phyloP scores from a whole-genome alignment of 1,140 invertebrate genomes.

The Drosophila tsacasi region DNA sequence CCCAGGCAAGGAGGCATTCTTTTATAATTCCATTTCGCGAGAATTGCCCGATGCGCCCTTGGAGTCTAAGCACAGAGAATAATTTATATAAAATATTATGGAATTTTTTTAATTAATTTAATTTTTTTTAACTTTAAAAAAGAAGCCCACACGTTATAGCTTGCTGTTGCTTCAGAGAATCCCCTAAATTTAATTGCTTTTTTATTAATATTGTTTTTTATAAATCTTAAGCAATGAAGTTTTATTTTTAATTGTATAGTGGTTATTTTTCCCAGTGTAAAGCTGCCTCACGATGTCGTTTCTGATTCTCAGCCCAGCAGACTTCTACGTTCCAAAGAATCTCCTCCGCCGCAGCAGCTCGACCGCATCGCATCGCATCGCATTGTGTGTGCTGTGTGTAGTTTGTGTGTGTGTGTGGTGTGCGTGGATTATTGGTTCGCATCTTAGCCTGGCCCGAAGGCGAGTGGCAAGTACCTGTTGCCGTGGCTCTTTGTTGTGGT shows the following conservation, averaged over 20 bases:
- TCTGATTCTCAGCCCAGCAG: constrained; percentile 44
- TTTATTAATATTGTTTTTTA: not conserved
- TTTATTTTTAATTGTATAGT: not conserved
- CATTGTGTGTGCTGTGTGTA: constrained; percentile 15
- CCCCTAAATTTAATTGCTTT: not conserved
- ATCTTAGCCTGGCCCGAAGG: constrained; percentile 73
- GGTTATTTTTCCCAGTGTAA: constrained; percentile 12
- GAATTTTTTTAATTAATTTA: too few species aligned
- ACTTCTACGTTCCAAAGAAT: constrained; percentile 69
- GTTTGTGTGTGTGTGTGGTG: constrained; percentile 36
- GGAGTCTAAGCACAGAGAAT: constrained; percentile 53
- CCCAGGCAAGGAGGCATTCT: constrained; percentile 75
- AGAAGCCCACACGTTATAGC: not conserved
- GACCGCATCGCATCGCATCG: constrained; percentile 46
- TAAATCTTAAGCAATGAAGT: not conserved
- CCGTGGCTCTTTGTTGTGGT: constrained; percentile 71
- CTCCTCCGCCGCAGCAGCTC: constrained; percentile 36
- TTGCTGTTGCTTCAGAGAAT: too few species aligned
- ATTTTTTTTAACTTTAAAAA: not conserved
- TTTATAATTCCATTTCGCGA: constrained; percentile 85
- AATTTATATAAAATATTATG: not conserved
- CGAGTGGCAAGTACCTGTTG: constrained; percentile 80
- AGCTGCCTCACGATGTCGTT: constrained; percentile 61
- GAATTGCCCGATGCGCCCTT: constrained; percentile 82
- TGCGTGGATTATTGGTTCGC: constrained; percentile 83